Evolutionary conservation across 2,888 invertebrate species (phyloP), one percentile per base, ranked within the genome.

Genomic region (Ashinkailepas kermadecensis): DNA sequence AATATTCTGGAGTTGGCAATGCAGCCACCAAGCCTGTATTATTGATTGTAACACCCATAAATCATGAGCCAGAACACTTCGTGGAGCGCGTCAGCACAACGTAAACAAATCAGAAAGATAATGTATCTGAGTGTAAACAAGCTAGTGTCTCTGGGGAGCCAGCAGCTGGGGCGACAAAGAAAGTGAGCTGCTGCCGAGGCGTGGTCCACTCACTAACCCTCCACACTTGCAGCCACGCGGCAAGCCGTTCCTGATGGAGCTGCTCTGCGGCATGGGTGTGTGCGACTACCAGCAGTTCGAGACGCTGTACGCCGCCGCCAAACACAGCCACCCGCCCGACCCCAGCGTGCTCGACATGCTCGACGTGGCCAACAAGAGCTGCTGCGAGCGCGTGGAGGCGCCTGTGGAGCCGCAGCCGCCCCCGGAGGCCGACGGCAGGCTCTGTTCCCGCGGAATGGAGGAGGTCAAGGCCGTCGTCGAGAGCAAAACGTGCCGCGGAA

Each of bases 191-290:
- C 39, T 39, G 39, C 39, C 39, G 39, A 39, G 39, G 4, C 39
- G 39, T 3, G 39, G 39, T 39, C 39, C 39, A 39, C 39, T 39
- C 39, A 39, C 39, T 39, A 39, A 39, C 39, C 4, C 39, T 39
- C 39, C 39, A 39, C 39, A 4, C 39, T 56, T 74, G 8, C 74
- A 74, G 74, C 74, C 74, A 8, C 74, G 74, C 10, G 21, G 74
- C 21, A 56, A 56, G 74, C 56, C 74, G 21, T 74, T 74, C 56
- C 74, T 74, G 54, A 74, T 74, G 74, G 74, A 74, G 74, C 74
- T 74, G 21, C 7, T 74, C 56, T 74, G 74, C 21, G 74, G 74
- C 21, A 74, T 74, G 74, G 74, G 74, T 21, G 74, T 74, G 10
- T 74, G 74, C 74, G 74, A 74, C 74, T 74, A 74, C 74, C 9